Base-by-base conservation (phyloP, 2,888 invertebrate genomes). In the Pristionchus mayeri region DNA sequence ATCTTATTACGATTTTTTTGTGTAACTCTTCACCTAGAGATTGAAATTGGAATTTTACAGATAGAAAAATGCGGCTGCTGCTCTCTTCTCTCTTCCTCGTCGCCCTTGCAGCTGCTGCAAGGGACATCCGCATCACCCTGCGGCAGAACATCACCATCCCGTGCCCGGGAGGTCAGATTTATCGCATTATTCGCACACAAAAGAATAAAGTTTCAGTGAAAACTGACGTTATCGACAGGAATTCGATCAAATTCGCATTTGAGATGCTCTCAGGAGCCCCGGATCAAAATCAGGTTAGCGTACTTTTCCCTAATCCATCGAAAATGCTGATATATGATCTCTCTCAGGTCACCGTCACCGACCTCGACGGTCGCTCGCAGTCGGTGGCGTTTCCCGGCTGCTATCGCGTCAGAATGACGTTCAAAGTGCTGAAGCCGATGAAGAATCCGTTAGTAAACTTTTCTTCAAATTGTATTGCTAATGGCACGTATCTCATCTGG, bases 381-480 rank as follows among this genome's bases (percentile, higher is more conserved):
- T 71, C 57, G 7, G 83, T 87, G 52, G 50, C 84, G 52, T 88
- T 88, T 75, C 88, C 88, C 13, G 88, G 88, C 6, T 88, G 88
- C 84, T 88, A 88, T 57, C 86, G 87, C 37, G 84, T 88, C 4
- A 34, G 85, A 27, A 83, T 88, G 34, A 80, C 82, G 21, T 88
- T 88, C 82, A 79, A 84, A 21, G 71, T 88, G 81, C 81, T 83
- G 37, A 81, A 80, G 54, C 85, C 85, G 1, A 30, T 88, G 37
- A 79, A 67, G 27, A 86, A 88, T 78, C 88, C 88, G 24, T 82
- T 2, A 60, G 82, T 37, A 7, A n/a, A n/a, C n/a, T n/a, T n/a
- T n/a, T n/a, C n/a, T n/a, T n/a, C n/a, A n/a, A n/a, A 71, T 37
- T 40, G 40, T n/a, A n/a, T n/a, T n/a, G n/a, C n/a, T n/a, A n/a